Conservation (phyloP, 2,113 vertebrate species). For the Ranitomeya imitator region DNA sequence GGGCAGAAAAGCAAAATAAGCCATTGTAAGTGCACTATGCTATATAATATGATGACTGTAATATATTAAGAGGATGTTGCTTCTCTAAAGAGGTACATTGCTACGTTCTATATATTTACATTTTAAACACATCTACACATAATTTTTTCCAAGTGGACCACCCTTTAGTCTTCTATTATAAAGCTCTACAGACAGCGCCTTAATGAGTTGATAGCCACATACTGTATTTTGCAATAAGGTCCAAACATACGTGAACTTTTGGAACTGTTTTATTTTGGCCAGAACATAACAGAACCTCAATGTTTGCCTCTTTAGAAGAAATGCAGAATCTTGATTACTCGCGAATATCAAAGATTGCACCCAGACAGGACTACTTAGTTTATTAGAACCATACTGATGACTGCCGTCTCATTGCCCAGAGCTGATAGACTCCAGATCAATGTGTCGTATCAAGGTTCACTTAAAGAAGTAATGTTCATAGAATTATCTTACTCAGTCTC, state of each 20-base stretch:
- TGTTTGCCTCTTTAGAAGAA: background rate
- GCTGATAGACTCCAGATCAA: constrained; percentile 43
- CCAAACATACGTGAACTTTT: background rate
- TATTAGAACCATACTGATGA: constrained; percentile 50
- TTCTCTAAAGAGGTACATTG: too few relatives aligned
- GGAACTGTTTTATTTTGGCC: constrained; percentile 1
- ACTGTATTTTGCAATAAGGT: background rate
- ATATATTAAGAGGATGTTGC: too few relatives aligned
- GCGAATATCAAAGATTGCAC: constrained; percentile 33
- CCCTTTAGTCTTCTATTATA: too few relatives aligned
- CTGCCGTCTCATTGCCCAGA: constrained; percentile 39
- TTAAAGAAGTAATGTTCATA: background rate
- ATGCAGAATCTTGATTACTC: background rate
- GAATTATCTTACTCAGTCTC: background rate
- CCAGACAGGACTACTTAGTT: constrained; percentile 32
- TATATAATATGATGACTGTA: too few relatives aligned
- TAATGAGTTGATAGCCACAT: too few relatives aligned
- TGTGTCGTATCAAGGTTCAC: constrained; percentile 35
- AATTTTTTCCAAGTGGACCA: too few relatives aligned
- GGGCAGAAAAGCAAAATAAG: too few relatives aligned
- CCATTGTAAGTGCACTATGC: too few relatives aligned
- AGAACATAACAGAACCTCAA: background rate
- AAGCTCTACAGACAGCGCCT: too few relatives aligned
- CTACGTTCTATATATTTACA: too few relatives aligned
- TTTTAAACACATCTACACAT: too few relatives aligned